Evolutionary conservation across 1,140 invertebrate genomes (phyloP), one percentile per base, ranked within the genome.

Genomic region (Heliconius hewitsoni): DNA sequence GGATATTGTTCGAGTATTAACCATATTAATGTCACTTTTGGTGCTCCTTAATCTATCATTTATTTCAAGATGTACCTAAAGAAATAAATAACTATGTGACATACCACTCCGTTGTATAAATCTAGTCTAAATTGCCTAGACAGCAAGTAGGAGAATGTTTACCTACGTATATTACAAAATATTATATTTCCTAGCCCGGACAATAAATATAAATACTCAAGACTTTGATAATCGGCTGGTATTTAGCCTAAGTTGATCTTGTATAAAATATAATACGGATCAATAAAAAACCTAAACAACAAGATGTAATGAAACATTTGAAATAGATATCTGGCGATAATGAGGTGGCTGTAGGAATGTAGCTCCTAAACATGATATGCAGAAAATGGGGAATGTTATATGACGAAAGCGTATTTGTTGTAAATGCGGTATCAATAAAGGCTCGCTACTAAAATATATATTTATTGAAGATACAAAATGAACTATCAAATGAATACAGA

Each of bases 341-440:
- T 66, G 60, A 66, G 60, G 27, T 66, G 27, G 11, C 60, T 30
- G 60, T 27, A 66, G 27, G 60, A 66, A 66, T 66, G 27, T 30
- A 66, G 60, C n/a, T 66, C 27, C 60, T 66, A 27, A 57, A 27
- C 60, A 16, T 66, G 60, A 66, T 66, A 66, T n/a, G 60, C 60
- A 66, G 60, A 66, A 66, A 66, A 66, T 66, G 23, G 13, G 13
- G 23, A 30, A 66, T 30, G 60, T 66, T 57, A 19, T 23, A 57
- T 57, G 8, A 52, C 18, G 50, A 52, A 52, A 52, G 50, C 50
- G 50, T 52, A 2, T 52, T 52, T 6, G 5, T 52, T 52, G 18
- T 52, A 52, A 52, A 52, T 18, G 18, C 19, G 6, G 6, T 52
- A 23, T 57, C 9, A 57, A 9, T 57, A 23, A 23, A 57, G 55